Evolutionary conservation across 2,888 invertebrate genomes (phyloP), one percentile per base, ranked within the genome.

Genomic region (Apodemia mormo): DNA sequence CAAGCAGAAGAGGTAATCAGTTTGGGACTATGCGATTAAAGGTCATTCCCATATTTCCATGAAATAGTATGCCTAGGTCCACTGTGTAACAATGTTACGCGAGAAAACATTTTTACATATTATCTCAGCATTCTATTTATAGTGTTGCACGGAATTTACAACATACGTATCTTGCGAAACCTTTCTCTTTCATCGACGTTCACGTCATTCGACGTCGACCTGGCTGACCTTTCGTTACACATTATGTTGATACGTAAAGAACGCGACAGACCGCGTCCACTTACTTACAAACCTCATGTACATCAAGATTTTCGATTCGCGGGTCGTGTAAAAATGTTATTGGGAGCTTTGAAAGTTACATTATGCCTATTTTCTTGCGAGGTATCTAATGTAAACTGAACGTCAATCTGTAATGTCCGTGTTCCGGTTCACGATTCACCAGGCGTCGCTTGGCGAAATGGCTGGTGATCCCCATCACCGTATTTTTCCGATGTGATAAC

Each of bases 181-280:
- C 49, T 52, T 52, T 52, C 49, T 52, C 49, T 52, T 52, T 52
- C 49, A 52, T 52, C n/a, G n/a, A n/a, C n/a, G n/a, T n/a, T n/a
- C n/a, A n/a, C n/a, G n/a, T n/a, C n/a, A n/a, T 52, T 14, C 49
- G 49, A 49, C 49, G n/a, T 52, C 49, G 49, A 52, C 49, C 49
- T 52, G 49, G 49, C 14, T 52, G 49, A 52, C 49, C 49, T 52
- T 52, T 52, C 49, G 49, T 52, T 52, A 52, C 49, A 52, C 49
- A 52, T 52, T 52, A 52, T 52, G 49, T 52, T 52, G n/a, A 52
- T 52, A n/a, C 49, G 49, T 52, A n/a, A 52, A 12, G 49, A 52
- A 52, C 49, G 52, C 52, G 52, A 52, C 52, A n/a, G 45, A 45
- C 45, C 45, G 45, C n/a, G 52, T 52, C 52, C n/a, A 52, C 52